phyloP scores from a whole-genome alignment of 2,113 vertebrate species.

The Forbesichthys agassizii region DNA sequence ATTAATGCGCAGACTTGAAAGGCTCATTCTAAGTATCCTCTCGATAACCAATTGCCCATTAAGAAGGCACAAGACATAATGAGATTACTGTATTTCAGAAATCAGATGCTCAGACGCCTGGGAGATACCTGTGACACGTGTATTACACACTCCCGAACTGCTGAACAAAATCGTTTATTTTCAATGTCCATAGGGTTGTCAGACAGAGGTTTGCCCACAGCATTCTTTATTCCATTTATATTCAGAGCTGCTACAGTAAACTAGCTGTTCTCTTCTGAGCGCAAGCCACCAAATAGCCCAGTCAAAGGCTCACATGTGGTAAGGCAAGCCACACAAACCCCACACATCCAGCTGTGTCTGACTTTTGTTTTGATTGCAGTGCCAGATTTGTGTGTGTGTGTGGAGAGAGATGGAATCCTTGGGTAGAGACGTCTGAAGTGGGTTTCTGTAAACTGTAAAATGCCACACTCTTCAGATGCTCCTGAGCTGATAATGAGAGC shows the following conservation, averaged over 20 bases:
- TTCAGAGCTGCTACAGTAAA: conserved; percentile 14
- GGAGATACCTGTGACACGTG: not conserved
- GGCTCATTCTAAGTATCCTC: not conserved
- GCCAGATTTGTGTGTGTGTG: conserved; percentile 39
- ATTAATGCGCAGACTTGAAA: conserved; percentile 16
- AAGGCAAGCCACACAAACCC: conserved; percentile 44
- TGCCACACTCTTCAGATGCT: conserved; percentile 69
- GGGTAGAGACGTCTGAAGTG: conserved; percentile 66
- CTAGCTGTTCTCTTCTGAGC: conserved; percentile 29
- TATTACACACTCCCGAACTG: not conserved
- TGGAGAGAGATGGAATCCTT: conserved; percentile 36
- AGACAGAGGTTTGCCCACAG: not conserved
- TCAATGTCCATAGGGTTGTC: not conserved
- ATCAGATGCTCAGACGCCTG: conserved; percentile 3
- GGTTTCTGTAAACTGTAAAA: conserved; percentile 72
- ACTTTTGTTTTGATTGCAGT: conserved; percentile 65
- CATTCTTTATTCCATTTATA: conserved; percentile 20
- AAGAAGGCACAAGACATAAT: not conserved
- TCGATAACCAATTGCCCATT: not conserved
- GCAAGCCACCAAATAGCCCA: conserved; percentile 40
- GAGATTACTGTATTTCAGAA: conserved; percentile 1
- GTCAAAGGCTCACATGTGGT: conserved; percentile 59
- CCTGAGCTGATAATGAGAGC: conserved; percentile 73
- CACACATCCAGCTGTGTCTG: conserved; percentile 62
- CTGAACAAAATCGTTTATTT: not conserved